Evolutionary conservation across 30 jellyfish, hydroid and myxozoan genomes (phyloP), one percentile per base, ranked within the genome.

Genomic region (Turritopsis rubra): DNA sequence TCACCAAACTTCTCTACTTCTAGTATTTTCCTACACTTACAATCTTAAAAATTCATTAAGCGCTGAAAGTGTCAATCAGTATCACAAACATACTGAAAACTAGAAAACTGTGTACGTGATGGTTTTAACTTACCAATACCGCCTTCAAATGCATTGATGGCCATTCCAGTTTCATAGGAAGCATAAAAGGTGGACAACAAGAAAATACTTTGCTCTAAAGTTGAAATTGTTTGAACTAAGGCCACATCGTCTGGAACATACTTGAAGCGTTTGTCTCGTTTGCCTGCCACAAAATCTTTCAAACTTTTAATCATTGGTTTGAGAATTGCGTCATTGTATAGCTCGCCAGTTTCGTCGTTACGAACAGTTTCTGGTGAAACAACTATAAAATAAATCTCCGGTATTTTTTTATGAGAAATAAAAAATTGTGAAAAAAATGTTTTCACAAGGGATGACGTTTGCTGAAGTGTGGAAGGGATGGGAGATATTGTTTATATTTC

Each of bases 171-270:
- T 53, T 72, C 53, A 71, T 79, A 80, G 29, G 66, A 24, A 20
- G 93, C 95, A 53, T 54, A 90, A 60, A 76, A 82, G 0, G 88
- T 83, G 28, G 96, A 88, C 80, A 86, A 81, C 24, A 86, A 91
- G 83, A 90, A 84, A 75, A 86, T 77, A 8, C 91, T 52, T 29
- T 79, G 73, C 41, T 90, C 86, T 28, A 86, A 26, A 0, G 95
- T 52, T 21, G 71, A 65, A 26, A 90, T 86, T 8, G 90, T 87
- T 54, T 79, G 89, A 18, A 90, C 95, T 1, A 91, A 28, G 16
- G 84, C 87, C 41, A 66, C 86, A 78, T 86, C 95, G 27, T 52
- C 87, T 0, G 87, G 83, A 21, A 80, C 53, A 21, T 25, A 31
- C 3, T 80, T 26, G 65, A 29, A 80, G 29, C 71, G 60, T 22